Base-by-base conservation (phyloP, 2,797 vertebrate genomes). In the Momotus momota region DNA sequence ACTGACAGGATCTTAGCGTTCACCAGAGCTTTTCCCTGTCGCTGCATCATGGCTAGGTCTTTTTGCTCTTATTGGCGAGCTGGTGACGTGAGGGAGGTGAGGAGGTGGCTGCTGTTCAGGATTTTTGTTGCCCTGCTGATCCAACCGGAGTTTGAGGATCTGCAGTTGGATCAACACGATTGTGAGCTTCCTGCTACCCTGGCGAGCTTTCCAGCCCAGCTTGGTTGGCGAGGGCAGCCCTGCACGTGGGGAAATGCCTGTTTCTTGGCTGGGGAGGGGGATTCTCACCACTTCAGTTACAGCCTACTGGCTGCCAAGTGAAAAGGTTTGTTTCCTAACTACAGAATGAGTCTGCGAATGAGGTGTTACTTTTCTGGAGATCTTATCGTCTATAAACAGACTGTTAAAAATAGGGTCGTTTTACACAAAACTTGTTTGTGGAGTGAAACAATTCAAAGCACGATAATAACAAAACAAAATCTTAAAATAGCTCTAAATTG, bases 371-470 rank as follows among this genome's bases (percentile, higher is more conserved):
- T 88, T 86, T 51, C 86, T 85, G 86, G 73, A 95, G 96, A 94
- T 96, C 64, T 94, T 95, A 92, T 92, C 89, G 2, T 55, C 73
- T 57, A 7, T 77, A 77, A 93, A 82, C 80, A 94, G 77, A 54
- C 86, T 91, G 88, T 81, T 96, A 96, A 95, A 97, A 96, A 96
- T 97, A 94, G 90, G 81, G 67, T 90, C 52, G 0, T 95, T 95
- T 93, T 90, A 90, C 90, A 95, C 80, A 94, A 40, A 88, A 90
- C 90, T 96, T 96, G 93, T 95, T 96, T 95, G 90, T 92, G 83
- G 81, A 86, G 78, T 17, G 78, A 88, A 96, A 95, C 94, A 90
- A 96, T 95, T 94, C 86, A 84, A 95, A 95, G 86, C 94, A 90
- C 10, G 60, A 74, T 88, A 88, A 95, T 82, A 96, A 71, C 91